Percentiles rank a stretch among this genome's conserved stretches.
These are phyloP conservation scores for Myopa tessellatipennis DNA, from an alignment of 2,888 invertebrate genomes.

Conservation along the genomic window DNA sequence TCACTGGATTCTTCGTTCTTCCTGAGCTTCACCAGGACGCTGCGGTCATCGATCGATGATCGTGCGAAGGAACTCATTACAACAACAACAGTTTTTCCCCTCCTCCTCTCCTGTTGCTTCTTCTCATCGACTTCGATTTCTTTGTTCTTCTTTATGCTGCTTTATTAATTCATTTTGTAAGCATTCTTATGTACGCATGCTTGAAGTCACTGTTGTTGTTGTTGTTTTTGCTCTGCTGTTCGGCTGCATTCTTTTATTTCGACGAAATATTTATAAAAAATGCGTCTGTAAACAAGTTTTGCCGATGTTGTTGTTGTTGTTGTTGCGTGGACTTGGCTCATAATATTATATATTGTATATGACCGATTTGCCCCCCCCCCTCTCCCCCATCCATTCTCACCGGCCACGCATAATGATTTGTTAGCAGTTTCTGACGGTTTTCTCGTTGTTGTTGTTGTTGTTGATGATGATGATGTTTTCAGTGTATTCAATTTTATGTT, in stretches of 20 bases:
- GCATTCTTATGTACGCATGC: slow-evolving; percentile 2
- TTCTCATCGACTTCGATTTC: neutral
- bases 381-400: neutral
- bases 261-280: neutral
- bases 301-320: neutral
- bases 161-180: neutral
- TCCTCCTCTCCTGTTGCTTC: too few relatives aligned
- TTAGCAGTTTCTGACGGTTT: neutral
- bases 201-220: neutral
- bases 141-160: neutral
- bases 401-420: neutral
- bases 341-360: neutral
- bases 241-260: slow-evolving; percentile 22
- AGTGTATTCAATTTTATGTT: too few relatives aligned
- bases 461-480: neutral
- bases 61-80: neutral
- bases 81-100: neutral
- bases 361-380: neutral
- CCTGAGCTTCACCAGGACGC: neutral
- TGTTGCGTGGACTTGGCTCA: neutral
- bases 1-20: neutral
- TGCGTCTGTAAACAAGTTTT: slow-evolving; percentile 25
- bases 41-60: neutral
- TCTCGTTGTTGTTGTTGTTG: slow-evolving; percentile 20
- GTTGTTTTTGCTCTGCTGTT: slow-evolving; percentile 24